Conservation (phyloP, 2,888 invertebrate species). For the Ophraella communa region DNA sequence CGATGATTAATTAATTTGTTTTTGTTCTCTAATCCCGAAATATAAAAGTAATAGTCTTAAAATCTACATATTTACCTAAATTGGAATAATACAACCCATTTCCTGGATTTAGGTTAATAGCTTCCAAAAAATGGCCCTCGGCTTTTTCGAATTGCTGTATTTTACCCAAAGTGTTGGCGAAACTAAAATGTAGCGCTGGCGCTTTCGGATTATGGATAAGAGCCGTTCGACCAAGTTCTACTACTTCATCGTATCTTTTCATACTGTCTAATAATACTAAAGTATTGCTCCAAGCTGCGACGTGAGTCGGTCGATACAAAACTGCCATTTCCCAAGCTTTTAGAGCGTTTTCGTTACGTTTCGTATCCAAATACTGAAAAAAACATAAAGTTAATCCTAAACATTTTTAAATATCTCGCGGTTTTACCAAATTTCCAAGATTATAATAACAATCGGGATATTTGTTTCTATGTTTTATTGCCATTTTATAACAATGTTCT, state of each 20-base stretch:
- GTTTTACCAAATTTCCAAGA: slow-evolving; percentile 85
- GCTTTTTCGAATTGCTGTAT: slow-evolving; percentile 71
- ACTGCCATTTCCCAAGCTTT: slow-evolving; percentile 85
- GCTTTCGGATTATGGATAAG: slow-evolving; percentile 75
- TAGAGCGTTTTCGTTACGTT: slow-evolving; percentile 76
- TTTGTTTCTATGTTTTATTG: slow-evolving; percentile 75
- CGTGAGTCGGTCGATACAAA: slow-evolving; percentile 75
- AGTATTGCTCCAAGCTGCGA: slow-evolving; percentile 91
- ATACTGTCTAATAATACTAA: slow-evolving; percentile 81
- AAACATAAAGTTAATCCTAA: background rate
- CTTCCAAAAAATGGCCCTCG: slow-evolving; percentile 79
- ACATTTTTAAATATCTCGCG: background rate
- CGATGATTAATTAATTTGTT: no score
- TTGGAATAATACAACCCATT: slow-evolving; percentile 89
- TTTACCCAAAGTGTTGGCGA: slow-evolving; percentile 91
- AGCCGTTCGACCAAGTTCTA: slow-evolving; percentile 74
- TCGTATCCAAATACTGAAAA: slow-evolving; percentile 79
- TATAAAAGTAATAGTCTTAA: no score
- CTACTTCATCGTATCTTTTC: slow-evolving; percentile 66
- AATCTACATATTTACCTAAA: no score
- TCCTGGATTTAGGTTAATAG: slow-evolving; percentile 69
- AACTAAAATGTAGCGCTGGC: slow-evolving; percentile 81
- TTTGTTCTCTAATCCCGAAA: no score
- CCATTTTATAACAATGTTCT: slow-evolving; percentile 78
- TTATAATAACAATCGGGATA: slow-evolving; percentile 96